phyloP scores from a whole-genome alignment of 2,888 invertebrate species.

The Leptopilina syphax region DNA sequence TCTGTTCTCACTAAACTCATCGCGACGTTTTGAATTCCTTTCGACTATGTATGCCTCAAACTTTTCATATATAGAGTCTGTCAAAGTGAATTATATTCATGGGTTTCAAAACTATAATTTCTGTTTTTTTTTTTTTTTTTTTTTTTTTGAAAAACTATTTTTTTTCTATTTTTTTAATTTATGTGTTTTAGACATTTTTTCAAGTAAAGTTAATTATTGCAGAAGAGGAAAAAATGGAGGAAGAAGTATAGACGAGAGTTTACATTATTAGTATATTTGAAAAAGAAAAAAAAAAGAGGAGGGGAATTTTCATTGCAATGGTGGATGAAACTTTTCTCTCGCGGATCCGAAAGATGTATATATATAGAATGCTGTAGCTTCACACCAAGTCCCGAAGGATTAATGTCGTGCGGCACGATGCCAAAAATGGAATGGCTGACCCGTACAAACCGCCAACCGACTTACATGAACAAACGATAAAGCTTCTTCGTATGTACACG shows the following conservation, averaged over 20 bases:
- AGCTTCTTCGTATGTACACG: constrained; percentile 9
- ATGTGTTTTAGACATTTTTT: no score
- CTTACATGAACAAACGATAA: constrained; percentile 29
- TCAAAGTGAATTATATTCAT: no score
- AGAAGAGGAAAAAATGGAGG: no score
- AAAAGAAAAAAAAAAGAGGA: background rate
- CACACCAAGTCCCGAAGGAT: constrained; percentile 66
- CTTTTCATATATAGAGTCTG: no score
- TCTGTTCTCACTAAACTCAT: constrained; percentile 22
- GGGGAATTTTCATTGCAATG: background rate
- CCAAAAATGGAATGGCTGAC: constrained; percentile 70
- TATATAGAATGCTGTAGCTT: constrained; percentile 47
- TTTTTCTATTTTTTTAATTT: no score
- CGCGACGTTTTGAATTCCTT: constrained; percentile 31
- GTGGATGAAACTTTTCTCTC: constrained; percentile 2
- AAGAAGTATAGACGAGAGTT: no score
- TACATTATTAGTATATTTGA: no score
- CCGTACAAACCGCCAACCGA: constrained; percentile 55
- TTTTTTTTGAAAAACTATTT: no score
- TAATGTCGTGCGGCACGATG: constrained; percentile 70
- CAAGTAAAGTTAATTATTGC: no score
- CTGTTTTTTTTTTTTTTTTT: no score
- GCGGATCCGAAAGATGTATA: background rate
- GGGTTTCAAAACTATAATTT: no score
- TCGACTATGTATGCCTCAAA: background rate